A percentile compares a stretch with the other conserved stretches of the same genome.
Evolutionary conservation across 2,113 vertebrate species (phyloP).

Genomic region (Eudyptes chrysolophus): DNA sequence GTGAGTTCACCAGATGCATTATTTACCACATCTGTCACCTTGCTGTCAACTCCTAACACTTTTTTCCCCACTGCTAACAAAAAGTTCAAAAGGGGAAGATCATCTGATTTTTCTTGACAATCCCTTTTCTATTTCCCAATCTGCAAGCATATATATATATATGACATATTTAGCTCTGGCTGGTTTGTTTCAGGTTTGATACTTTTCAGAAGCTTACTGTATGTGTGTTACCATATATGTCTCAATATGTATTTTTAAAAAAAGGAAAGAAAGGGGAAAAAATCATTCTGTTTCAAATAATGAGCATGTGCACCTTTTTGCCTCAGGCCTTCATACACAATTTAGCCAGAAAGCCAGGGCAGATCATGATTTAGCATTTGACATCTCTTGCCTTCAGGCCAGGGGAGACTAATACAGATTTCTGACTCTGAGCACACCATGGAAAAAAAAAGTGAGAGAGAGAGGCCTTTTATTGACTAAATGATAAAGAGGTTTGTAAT

Average conservation of each 20-base stretch:
- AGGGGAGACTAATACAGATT: slow-evolving; percentile 99
- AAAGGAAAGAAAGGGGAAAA: slow-evolving; percentile 57
- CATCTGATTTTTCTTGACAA: slow-evolving; percentile 40
- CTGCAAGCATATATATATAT: slow-evolving; percentile 48
- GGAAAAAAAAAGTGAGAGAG: slow-evolving; percentile 87
- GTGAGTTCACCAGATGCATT: slow-evolving; percentile 41
- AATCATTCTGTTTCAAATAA: slow-evolving; percentile 96
- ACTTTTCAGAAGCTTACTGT: slow-evolving; percentile 60
- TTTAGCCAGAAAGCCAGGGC: slow-evolving; percentile 99
- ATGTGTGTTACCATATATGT: slow-evolving; percentile 72
- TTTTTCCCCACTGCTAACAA: slow-evolving; percentile 1
- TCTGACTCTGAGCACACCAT: slow-evolving; percentile 97
- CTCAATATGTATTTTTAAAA: slow-evolving; percentile 74
- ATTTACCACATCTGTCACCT: slow-evolving; percentile 56
- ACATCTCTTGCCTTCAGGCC: slow-evolving; percentile 97
- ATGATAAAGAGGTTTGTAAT: slow-evolving; percentile 99
- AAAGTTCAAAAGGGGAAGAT: slow-evolving; percentile 68
- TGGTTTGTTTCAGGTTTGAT: slow-evolving; percentile 47
- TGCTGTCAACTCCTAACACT: slow-evolving; percentile 29
- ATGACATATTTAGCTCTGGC: slow-evolving; percentile 29
- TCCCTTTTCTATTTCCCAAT: slow-evolving; percentile 30
- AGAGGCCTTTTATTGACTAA: slow-evolving; percentile 99
- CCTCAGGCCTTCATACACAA: slow-evolving; percentile 99
- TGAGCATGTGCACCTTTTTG: slow-evolving; percentile 98
- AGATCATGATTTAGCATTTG: slow-evolving; percentile 99